phyloP scores from a whole-genome alignment of 2,113 vertebrate genomes.

The Tichodroma muraria region DNA sequence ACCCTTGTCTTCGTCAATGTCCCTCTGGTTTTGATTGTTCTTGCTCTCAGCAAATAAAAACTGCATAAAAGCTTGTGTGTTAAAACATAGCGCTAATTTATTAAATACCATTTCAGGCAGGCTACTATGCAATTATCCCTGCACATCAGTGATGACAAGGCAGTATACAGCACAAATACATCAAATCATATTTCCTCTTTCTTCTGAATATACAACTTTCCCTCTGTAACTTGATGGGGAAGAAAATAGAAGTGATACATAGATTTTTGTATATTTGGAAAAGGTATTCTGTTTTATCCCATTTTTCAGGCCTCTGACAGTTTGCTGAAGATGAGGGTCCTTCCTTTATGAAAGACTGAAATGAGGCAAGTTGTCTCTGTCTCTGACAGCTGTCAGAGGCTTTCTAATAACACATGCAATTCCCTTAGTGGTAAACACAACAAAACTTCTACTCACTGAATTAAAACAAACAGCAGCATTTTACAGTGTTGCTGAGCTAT shows the following conservation, averaged over 20 bases:
- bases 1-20: neutral
- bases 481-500: neutral
- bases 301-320: neutral
- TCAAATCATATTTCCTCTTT: neutral
- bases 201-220: neutral
- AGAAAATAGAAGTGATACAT: neutral
- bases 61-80: neutral
- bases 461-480: neutral
- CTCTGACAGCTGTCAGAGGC: neutral
- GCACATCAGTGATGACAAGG: neutral
- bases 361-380: neutral
- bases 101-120: neutral
- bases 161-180: neutral
- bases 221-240: neutral
- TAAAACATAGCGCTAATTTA: neutral
- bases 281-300: neutral
- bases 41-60: neutral
- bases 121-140: neutral
- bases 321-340: neutral
- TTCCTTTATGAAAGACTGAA: conserved; percentile 8
- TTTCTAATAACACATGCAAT: neutral
- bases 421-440: conserved; percentile 17
- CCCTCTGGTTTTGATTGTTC: neutral
- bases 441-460: neutral
- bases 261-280: neutral